These are phyloP conservation scores for Leptopterna dolabrata DNA, from an alignment of 2,888 invertebrate species.

Conservation along the genomic window DNA sequence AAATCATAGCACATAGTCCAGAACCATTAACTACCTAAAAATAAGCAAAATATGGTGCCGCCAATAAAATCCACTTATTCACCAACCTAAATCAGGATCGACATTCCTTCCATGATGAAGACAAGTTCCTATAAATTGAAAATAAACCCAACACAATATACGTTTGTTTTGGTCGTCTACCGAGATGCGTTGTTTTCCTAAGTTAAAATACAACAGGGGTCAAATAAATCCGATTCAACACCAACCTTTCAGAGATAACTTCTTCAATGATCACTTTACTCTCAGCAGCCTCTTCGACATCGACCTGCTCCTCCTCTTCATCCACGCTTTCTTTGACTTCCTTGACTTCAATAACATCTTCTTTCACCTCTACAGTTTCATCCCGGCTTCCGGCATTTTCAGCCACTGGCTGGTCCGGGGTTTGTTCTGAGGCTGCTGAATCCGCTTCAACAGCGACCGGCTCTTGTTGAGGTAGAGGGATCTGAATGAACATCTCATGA, in stretches of 20 bases:
- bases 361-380: not conserved
- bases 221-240: not conserved
- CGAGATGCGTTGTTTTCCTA: not conserved
- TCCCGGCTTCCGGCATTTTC: not conserved
- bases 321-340: not conserved
- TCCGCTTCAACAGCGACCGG: conserved; percentile 41
- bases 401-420: not conserved
- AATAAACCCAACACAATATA: not conserved
- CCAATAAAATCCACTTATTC: no score
- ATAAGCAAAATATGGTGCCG: no score
- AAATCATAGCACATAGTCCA: not conserved
- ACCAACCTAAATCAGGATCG: no score
- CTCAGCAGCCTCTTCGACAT: conserved; percentile 12
- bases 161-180: no score
- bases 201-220: not conserved
- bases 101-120: no score
- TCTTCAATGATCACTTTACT: not conserved
- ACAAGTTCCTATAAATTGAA: no score
- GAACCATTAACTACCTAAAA: not conserved
- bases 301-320: not conserved
- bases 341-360: conserved; percentile 15
- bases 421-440: conserved; percentile 33
- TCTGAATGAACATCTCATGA: not conserved
- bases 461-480: conserved; percentile 18
- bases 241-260: not conserved